A percentile compares a stretch with the other conserved stretches of the same genome.
Evolutionary conservation across 2,113 vertebrate genomes (phyloP).

Genomic region (Chloebia gouldiae): DNA sequence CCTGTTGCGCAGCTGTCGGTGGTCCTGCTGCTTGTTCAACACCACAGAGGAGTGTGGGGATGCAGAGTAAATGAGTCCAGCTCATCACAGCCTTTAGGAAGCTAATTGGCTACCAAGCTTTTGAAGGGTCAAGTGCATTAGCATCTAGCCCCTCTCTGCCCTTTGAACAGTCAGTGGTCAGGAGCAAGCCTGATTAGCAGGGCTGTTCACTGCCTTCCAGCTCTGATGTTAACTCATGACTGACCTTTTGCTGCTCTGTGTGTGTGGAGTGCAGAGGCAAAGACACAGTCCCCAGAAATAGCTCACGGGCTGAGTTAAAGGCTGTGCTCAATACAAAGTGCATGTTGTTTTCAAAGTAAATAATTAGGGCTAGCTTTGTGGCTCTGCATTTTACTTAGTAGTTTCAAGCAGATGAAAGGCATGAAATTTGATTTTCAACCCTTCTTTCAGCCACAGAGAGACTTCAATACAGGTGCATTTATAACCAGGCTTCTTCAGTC

Average conservation of each 20-base stretch:
- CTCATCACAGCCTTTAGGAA: constrained; percentile 19
- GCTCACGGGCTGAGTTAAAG: neutral
- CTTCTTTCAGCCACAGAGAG: neutral
- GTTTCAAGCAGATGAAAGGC: neutral
- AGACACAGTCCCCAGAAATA: constrained; percentile 19
- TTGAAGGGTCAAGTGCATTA: constrained; percentile 11
- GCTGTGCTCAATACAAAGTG: neutral
- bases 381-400: neutral
- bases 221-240: neutral
- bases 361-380: neutral
- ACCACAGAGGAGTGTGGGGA: neutral
- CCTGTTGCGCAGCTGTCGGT: neutral
- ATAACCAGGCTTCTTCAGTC: neutral
- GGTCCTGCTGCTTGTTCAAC: neutral
- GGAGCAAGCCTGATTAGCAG: neutral
- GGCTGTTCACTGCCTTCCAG: neutral
- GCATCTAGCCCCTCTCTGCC: neutral
- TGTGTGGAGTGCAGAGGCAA: neutral
- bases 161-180: neutral
- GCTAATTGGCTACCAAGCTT: constrained; percentile 16
- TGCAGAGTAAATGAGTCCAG: neutral
- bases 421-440: neutral
- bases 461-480: neutral
- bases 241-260: neutral
- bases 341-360: neutral